Percentiles rank a stretch among this genome's conserved stretches.
Conservation (phyloP, 2,797 vertebrate species). For the Ptychobarbus kaznakovi region DNA sequence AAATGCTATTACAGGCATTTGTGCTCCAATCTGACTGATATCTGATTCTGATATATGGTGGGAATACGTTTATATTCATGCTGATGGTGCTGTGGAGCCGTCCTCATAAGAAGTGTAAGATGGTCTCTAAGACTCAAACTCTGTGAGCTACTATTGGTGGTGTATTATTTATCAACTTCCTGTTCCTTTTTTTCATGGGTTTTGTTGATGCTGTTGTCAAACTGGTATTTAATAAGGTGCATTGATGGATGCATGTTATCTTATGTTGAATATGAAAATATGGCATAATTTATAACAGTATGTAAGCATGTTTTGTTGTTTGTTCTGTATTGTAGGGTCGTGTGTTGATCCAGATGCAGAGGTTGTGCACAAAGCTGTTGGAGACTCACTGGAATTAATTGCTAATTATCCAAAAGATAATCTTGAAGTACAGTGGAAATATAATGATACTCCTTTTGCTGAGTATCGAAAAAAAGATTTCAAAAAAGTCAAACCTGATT, state of each 20-base stretch:
- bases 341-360: neutral
- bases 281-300: neutral
- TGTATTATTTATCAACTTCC: neutral
- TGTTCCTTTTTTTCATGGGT: neutral
- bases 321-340: constrained; percentile 5
- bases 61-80: neutral
- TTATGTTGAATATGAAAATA: neutral
- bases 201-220: too few relatives aligned
- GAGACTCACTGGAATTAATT: neutral
- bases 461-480: fast-evolving
- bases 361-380: constrained; percentile 1
- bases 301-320: neutral
- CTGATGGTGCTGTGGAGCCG: too few relatives aligned
- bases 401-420: neutral
- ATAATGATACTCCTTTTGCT: fast-evolving
- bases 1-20: too few relatives aligned
- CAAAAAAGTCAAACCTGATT: fast-evolving
- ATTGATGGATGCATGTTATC: neutral
- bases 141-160: neutral
- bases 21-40: too few relatives aligned
- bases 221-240: neutral
- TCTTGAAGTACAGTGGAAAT: neutral
- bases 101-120: neutral
- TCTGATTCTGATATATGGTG: too few relatives aligned
- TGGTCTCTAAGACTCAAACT: neutral